phyloP scores from a whole-genome alignment of 2,113 vertebrate species.

The Cyprinodon tularosa region DNA sequence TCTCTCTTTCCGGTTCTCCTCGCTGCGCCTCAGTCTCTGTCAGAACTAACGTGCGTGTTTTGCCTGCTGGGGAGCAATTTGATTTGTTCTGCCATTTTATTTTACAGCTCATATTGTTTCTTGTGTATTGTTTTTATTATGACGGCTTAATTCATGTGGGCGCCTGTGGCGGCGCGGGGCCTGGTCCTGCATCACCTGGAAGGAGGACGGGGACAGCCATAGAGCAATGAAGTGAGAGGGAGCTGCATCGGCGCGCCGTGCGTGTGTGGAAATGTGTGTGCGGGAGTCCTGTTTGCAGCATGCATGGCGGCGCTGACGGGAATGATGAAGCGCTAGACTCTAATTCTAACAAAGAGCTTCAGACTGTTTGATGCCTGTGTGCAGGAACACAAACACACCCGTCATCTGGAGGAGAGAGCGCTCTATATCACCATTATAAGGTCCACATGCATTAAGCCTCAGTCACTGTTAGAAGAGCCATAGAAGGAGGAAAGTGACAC shows the following conservation, averaged over 20 bases:
- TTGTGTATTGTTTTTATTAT: constrained; percentile 66
- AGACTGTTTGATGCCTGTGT: neutral
- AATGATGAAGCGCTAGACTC: constrained; percentile 26
- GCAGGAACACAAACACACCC: constrained; percentile 14
- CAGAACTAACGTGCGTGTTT: constrained; percentile 18
- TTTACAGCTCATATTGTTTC: constrained; percentile 72
- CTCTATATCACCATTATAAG: neutral
- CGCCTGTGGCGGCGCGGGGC: constrained; percentile 56
- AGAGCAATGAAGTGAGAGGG: constrained; percentile 54
- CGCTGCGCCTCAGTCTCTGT: constrained; percentile 36
- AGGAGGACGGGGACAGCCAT: constrained; percentile 37
- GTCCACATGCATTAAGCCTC: neutral
- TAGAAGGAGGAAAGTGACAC: neutral
- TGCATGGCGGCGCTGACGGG: constrained; percentile 11
- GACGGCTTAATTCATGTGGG: constrained; percentile 67
- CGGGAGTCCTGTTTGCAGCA: neutral
- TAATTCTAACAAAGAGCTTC: constrained; percentile 44
- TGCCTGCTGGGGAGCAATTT: constrained; percentile 57
- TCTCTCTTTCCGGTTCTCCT: constrained; percentile 28
- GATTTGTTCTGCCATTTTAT: constrained; percentile 66
- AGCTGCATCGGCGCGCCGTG: constrained; percentile 44
- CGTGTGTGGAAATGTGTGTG: constrained; percentile 23
- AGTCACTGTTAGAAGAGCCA: neutral
- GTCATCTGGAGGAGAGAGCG: neutral
- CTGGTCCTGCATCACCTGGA: constrained; percentile 40